Conservation (phyloP, 2,888 invertebrate species). For the Rutpela maculata region DNA sequence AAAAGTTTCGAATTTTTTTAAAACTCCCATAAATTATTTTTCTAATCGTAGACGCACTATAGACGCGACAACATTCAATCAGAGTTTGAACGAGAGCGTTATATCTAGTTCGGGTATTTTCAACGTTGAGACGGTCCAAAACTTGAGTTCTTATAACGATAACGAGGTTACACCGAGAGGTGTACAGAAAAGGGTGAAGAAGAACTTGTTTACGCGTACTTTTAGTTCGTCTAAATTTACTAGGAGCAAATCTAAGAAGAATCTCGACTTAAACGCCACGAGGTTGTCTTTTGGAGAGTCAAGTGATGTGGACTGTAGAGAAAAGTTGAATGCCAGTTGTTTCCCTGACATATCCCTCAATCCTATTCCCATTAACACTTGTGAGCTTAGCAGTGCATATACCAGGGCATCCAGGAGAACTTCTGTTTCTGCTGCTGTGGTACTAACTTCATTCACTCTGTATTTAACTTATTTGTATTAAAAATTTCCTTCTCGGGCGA, state of each 20-base stretch:
- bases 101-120: conserved; percentile 70
- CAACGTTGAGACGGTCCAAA: conserved; percentile 68
- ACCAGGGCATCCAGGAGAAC: conserved; percentile 66
- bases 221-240: conserved; percentile 71
- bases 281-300: conserved; percentile 65
- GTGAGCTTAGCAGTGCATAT: conserved; percentile 61
- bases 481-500: conserved; percentile 37
- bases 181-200: conserved; percentile 64
- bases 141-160: conserved; percentile 61
- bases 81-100: conserved; percentile 68
- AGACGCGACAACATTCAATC: conserved; percentile 64
- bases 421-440: conserved; percentile 69
- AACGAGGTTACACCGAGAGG: conserved; percentile 53
- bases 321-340: conserved; percentile 69
- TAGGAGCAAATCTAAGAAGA: conserved; percentile 61
- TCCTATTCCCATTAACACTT: conserved; percentile 57
- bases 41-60: conserved; percentile 70
- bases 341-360: conserved; percentile 70
- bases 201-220: conserved; percentile 69
- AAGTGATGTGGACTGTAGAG: conserved; percentile 58
- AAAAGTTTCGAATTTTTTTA: conserved; percentile 69
- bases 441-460: conserved; percentile 72
- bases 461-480: conserved; percentile 43
- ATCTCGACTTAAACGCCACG: conserved; percentile 64
- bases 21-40: conserved; percentile 71